These are phyloP conservation scores for Argopecten irradians DNA, from an alignment of 1,140 invertebrate species.

Conservation along the genomic window DNA sequence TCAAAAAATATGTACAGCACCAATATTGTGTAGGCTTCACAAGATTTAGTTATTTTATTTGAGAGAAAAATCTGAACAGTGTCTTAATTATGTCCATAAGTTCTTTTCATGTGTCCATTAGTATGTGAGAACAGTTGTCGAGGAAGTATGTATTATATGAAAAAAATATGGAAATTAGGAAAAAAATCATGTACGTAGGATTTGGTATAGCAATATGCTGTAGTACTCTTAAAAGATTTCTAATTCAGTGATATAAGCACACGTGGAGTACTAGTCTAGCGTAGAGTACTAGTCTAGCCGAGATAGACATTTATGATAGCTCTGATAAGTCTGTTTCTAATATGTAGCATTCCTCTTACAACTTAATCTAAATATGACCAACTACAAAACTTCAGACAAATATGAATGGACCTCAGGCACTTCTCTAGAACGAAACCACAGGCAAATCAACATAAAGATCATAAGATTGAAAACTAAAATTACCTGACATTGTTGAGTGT, in stretches of 20 bases:
- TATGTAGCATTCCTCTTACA: background rate
- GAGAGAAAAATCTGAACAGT: no score
- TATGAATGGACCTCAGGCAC: background rate
- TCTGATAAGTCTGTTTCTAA: background rate
- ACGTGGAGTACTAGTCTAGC: no score
- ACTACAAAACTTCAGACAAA: background rate
- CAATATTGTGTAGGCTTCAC: background rate
- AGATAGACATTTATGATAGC: background rate
- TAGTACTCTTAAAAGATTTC: background rate
- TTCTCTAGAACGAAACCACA: background rate
- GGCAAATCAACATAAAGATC: no score
- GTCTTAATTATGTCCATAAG: no score
- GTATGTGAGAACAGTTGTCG: background rate
- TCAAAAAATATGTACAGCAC: background rate
- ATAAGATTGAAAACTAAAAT: no score
- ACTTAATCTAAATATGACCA: background rate
- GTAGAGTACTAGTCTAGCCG: conserved; percentile 19
- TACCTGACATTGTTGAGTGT: no score
- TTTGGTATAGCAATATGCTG: background rate
- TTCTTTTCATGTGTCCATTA: background rate
- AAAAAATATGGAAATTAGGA: background rate
- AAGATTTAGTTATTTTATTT: background rate
- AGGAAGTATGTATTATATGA: background rate
- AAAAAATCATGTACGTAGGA: background rate
- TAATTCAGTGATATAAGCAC: background rate